These are phyloP conservation scores for Saxicola maurus DNA, from an alignment of 2,797 vertebrate genomes.

Conservation along the genomic window DNA sequence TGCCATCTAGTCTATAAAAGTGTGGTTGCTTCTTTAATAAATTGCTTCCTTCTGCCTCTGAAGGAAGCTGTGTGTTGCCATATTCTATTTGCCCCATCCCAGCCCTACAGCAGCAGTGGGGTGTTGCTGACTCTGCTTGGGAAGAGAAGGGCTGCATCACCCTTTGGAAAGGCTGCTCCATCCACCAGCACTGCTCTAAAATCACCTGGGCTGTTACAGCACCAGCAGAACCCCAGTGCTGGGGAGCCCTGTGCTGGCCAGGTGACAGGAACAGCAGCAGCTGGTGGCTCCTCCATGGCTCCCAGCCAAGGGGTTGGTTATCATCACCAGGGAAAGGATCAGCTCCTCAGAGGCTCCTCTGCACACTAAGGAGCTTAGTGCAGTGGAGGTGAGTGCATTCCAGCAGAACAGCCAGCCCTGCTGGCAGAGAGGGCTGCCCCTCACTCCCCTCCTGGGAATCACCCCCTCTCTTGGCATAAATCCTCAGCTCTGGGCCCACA, in stretches of 20 bases:
- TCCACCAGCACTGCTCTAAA: background rate
- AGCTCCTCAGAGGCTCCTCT: background rate
- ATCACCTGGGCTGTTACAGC: background rate
- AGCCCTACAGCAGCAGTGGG: background rate
- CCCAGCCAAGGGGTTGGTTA: background rate
- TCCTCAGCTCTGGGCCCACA: background rate
- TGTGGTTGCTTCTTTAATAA: no score
- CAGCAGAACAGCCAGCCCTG: background rate
- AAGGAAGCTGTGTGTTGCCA: no score
- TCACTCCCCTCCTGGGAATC: background rate
- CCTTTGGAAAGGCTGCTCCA: background rate
- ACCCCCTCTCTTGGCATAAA: background rate
- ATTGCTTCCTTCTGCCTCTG: no score
- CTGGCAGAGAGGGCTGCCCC: background rate
- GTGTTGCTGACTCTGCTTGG: background rate
- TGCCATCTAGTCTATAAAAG: no score
- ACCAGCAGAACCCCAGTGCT: background rate
- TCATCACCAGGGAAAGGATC: background rate
- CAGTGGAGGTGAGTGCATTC: background rate
- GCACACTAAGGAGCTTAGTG: slow-evolving; percentile 32
- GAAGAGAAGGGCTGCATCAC: background rate
- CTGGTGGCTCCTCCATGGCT: background rate
- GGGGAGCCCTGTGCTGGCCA: accelerated
- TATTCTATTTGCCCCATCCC: no score
- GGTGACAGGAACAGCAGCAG: background rate